phyloP scores from a whole-genome alignment of 1,140 invertebrate species.

The Leptinotarsa undecemlineata region DNA sequence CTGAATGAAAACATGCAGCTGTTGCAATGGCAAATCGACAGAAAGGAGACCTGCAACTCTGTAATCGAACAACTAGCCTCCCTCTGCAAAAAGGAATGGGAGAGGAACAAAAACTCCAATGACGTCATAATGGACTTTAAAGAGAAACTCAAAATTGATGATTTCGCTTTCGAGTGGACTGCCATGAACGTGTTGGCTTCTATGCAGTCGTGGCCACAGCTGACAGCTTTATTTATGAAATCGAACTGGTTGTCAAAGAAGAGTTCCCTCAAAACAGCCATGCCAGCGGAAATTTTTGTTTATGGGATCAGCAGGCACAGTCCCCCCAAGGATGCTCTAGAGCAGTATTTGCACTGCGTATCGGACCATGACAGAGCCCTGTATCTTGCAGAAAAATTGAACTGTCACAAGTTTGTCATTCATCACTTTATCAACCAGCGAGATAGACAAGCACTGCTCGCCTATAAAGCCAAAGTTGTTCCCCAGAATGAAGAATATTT shows the following conservation, averaged over 20 bases:
- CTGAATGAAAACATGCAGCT: slow-evolving; percentile 40
- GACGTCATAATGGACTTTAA: slow-evolving; percentile 40
- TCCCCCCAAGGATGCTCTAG: slow-evolving; percentile 44
- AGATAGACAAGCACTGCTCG: slow-evolving; percentile 56
- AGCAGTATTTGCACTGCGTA: slow-evolving; percentile 43
- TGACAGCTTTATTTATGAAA: slow-evolving; percentile 47
- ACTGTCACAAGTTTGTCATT: slow-evolving; percentile 59
- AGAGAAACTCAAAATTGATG: slow-evolving; percentile 45
- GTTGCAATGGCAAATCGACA: slow-evolving; percentile 43
- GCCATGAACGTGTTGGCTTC: slow-evolving; percentile 44
- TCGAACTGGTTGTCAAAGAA: slow-evolving; percentile 49
- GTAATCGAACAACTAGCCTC: slow-evolving; percentile 43
- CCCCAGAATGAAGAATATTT: slow-evolving; percentile 60
- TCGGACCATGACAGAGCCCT: slow-evolving; percentile 41
- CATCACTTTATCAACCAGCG: slow-evolving; percentile 59
- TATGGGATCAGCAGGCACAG: slow-evolving; percentile 42
- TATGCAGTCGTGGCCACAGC: slow-evolving; percentile 42
- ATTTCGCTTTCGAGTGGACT: slow-evolving; percentile 49
- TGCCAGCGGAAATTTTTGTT: slow-evolving; percentile 42
- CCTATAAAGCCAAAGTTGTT: slow-evolving; percentile 58
- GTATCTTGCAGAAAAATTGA: slow-evolving; percentile 43
- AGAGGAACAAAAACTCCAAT: slow-evolving; percentile 33
- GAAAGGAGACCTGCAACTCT: slow-evolving; percentile 35
- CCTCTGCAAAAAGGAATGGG: slow-evolving; percentile 40
- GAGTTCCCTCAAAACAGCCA: slow-evolving; percentile 41